Percentiles rank a stretch among this genome's conserved stretches.
Evolutionary conservation across 2,797 vertebrate genomes (phyloP).

Genomic region (Gymnothorax reevesii): DNA sequence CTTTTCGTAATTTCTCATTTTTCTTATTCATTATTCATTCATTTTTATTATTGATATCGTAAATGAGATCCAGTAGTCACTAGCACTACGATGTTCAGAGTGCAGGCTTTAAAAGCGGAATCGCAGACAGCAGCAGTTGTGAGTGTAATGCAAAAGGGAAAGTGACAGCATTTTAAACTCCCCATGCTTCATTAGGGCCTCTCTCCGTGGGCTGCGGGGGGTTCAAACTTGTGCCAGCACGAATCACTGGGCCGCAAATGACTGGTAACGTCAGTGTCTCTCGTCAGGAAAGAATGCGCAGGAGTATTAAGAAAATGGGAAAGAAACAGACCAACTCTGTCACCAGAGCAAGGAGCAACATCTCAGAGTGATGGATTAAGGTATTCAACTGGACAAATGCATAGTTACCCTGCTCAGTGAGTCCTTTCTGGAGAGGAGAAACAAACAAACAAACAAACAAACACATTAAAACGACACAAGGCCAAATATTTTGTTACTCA

Average conservation of each 20-base stretch:
- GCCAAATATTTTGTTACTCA: not conserved
- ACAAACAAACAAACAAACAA: not conserved
- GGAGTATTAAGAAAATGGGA: not conserved
- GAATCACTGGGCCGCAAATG: not conserved
- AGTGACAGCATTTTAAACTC: not conserved
- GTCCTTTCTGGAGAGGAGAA: not conserved
- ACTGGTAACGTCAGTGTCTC: not conserved
- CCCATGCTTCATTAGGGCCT: not conserved
- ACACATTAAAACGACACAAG: not conserved
- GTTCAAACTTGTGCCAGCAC: not conserved
- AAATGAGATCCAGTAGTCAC: not conserved
- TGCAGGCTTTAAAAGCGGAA: not conserved
- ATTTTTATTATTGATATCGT: not conserved
- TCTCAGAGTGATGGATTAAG: conserved; percentile 8
- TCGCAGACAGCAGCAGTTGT: not conserved
- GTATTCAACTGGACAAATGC: not conserved
- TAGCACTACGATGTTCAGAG: not conserved
- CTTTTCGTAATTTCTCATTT: not conserved
- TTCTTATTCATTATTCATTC: conserved; percentile 10
- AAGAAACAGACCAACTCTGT: not conserved
- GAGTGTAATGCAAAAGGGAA: not conserved
- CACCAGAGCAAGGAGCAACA: not conserved
- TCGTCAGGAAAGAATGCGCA: not conserved
- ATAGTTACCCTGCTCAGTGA: not conserved
- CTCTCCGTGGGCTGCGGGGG: not conserved